phyloP scores from a whole-genome alignment of 2,113 vertebrate genomes.

The Cynocephalus volans region DNA sequence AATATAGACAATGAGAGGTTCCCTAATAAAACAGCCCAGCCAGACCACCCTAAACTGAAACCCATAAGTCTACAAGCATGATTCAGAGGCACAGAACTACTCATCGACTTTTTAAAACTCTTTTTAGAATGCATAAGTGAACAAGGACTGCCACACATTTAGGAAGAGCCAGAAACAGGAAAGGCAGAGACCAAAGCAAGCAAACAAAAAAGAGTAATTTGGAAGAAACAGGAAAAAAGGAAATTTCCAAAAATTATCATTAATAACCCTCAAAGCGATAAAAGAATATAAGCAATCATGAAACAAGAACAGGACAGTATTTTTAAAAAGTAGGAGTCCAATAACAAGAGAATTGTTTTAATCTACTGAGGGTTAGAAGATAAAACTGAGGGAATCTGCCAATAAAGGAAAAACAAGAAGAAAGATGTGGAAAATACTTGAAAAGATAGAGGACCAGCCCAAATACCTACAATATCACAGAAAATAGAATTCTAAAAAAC shows the following conservation, averaged over 20 bases:
- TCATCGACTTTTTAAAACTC: background rate
- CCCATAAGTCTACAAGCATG: background rate
- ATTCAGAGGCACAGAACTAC: background rate
- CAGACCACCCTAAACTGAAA: background rate
- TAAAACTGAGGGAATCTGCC: background rate
- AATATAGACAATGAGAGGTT: background rate
- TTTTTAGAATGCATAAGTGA: background rate
- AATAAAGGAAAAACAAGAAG: background rate
- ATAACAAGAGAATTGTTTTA: background rate
- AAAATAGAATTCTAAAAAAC: background rate
- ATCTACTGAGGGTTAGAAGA: background rate
- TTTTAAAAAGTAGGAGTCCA: background rate
- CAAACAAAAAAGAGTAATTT: slow-evolving; percentile 14
- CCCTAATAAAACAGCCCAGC: background rate
- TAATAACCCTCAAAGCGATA: background rate
- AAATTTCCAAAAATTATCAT: background rate
- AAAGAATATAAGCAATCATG: slow-evolving; percentile 4
- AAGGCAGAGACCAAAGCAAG: background rate
- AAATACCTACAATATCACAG: background rate
- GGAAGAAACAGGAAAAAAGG: background rate
- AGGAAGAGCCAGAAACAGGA: background rate
- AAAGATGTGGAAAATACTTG: background rate
- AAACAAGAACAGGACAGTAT: slow-evolving; percentile 24
- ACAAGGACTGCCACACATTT: background rate
- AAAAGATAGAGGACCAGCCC: background rate